A percentile compares a stretch with the other conserved stretches of the same genome.
Evolutionary conservation across 2,888 invertebrate genomes (phyloP).

Genomic region (Rhagophthalmus giganteus): DNA sequence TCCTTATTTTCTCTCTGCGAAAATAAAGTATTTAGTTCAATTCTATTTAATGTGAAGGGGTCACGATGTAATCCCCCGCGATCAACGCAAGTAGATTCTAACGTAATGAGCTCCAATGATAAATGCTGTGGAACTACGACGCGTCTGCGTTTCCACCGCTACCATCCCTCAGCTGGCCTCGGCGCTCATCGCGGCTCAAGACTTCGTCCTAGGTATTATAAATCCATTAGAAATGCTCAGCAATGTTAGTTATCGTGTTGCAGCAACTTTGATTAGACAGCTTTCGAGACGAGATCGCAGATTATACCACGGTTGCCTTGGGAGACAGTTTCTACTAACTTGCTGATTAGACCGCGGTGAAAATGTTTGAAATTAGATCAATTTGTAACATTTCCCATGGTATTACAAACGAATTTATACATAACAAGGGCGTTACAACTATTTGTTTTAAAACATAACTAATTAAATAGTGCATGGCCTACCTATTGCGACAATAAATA

Average conservation of each 20-base stretch:
- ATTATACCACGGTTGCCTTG: conserved; percentile 53
- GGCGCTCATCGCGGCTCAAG: conserved; percentile 42
- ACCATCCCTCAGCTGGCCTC: conserved; percentile 45
- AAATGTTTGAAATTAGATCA: conserved; percentile 24
- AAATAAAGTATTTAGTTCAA: conserved; percentile 21
- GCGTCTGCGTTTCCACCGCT: conserved; percentile 54
- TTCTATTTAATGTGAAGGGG: conserved; percentile 25
- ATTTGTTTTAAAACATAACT: too few species aligned
- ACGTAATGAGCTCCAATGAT: conserved; percentile 59
- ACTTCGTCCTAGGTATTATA: conserved; percentile 43
- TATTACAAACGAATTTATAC: conserved; percentile 5
- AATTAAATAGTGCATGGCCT: too few species aligned
- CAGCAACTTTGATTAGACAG: conserved; percentile 45
- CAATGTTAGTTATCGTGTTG: conserved; percentile 48
- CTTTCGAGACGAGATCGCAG: conserved; percentile 44
- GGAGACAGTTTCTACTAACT: conserved; percentile 39
- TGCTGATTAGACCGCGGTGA: conserved; percentile 29
- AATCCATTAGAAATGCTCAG: conserved; percentile 50
- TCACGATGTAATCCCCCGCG: conserved; percentile 31
- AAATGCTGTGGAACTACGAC: conserved; percentile 55
- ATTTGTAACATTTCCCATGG: conserved; percentile 19
- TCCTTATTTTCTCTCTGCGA: too few species aligned
- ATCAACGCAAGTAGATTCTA: conserved; percentile 51
- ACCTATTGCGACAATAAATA: too few species aligned
- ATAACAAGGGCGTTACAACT: too few species aligned